Evolutionary conservation across 2,888 invertebrate genomes (phyloP).

Genomic region (Drosophila glabriapex): DNA sequence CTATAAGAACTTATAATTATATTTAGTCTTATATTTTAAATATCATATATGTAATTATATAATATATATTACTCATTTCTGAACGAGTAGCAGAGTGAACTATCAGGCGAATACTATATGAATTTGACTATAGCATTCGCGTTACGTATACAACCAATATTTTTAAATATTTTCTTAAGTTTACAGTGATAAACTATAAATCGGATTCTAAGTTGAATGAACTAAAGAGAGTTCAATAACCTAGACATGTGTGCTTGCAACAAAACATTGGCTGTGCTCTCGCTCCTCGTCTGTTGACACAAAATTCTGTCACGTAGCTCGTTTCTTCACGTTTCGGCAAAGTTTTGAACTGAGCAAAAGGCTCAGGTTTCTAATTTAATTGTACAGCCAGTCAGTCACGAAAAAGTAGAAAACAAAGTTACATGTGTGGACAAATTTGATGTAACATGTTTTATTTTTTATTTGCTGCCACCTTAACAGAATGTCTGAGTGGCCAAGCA

Average conservation of each 20-base stretch:
- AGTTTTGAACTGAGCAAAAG: conserved; percentile 45
- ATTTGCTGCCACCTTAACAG: conserved; percentile 17
- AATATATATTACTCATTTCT: not conserved
- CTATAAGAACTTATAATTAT: not conserved
- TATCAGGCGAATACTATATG: not conserved
- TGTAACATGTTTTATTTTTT: conserved; percentile 24
- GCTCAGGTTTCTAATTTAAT: conserved; percentile 75
- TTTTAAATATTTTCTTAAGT: not conserved
- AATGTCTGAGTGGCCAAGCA: conserved; percentile 22
- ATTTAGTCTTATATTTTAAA: not conserved
- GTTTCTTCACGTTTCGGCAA: conserved; percentile 55
- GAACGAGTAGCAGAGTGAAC: not conserved
- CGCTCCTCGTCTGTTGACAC: conserved; percentile 12
- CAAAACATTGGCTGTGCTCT: conserved; percentile 10
- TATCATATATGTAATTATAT: not conserved
- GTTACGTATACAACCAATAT: not conserved
- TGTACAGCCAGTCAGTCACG: conserved; percentile 47
- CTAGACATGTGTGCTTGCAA: conserved; percentile 18
- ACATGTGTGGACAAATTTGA: conserved; percentile 9
- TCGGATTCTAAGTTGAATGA: conserved; percentile 41
- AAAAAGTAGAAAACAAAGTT: conserved; percentile 8
- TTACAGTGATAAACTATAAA: conserved; percentile 13
- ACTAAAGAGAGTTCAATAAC: conserved; percentile 39
- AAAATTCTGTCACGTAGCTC: conserved; percentile 71
- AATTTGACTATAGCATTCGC: not conserved